Percentiles rank a stretch among this genome's conserved stretches.
Conservation (phyloP, 2,113 vertebrate species). For the Daphoenositta chrysoptera region DNA sequence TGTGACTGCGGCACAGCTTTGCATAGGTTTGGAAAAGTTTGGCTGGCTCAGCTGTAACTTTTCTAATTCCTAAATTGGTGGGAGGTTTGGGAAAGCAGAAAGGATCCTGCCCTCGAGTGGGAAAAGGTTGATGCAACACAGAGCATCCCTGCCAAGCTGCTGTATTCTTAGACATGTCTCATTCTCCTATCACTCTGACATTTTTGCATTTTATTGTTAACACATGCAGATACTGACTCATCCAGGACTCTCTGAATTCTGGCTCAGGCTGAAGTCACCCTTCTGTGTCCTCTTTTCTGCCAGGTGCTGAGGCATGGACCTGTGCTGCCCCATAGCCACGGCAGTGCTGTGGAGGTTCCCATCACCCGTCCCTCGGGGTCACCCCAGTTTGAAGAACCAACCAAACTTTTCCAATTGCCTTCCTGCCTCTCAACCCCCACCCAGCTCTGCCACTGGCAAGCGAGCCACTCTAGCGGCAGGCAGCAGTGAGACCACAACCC, state of each 20-base stretch:
- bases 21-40: background rate
- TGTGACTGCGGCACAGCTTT: background rate
- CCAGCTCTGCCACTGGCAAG: background rate
- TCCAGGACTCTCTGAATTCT: background rate
- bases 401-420: background rate
- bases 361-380: rapidly evolving
- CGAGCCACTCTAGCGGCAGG: rapidly evolving
- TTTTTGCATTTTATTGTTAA: constrained; percentile 17
- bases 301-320: background rate
- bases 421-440: background rate
- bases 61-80: background rate
- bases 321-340: background rate
- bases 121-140: background rate
- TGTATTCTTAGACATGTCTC: background rate
- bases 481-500: background rate
- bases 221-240: constrained; percentile 19
- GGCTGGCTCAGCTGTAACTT: background rate
- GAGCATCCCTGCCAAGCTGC: constrained; percentile 6
- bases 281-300: background rate
- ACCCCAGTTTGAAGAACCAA: background rate
- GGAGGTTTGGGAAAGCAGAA: background rate
- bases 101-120: background rate
- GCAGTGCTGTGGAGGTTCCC: background rate
- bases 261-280: background rate
- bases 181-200: background rate